Base-by-base conservation (phyloP, 2,113 vertebrate species). In the Propithecus coquereli region DNA sequence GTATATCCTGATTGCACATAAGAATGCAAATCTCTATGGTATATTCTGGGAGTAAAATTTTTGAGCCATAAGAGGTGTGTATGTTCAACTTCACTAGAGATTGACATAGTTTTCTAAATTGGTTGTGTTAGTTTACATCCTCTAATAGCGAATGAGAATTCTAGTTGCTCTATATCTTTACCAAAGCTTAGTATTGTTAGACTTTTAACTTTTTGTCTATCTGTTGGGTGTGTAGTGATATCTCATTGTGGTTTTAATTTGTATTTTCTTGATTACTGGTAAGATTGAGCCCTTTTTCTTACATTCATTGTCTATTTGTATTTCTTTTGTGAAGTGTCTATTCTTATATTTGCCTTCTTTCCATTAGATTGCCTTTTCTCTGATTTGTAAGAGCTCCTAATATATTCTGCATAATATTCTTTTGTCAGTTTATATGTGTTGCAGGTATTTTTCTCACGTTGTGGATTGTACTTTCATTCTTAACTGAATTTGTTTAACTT, bases 151-250 rank as follows among this genome's bases (percentile, higher is more conserved):
- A 94, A 54, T 85, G 54, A 93, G 43, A 93, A 96, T 94, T 96
- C 30, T 73, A 63, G 34, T 70, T 89, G 50, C 73, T 88, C 79
- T 25, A 5, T 68, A 63, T 96, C 77, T 94, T 95, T 73, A 9
- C 83, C 90, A 89, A 87, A 95, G 30, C 34, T 97, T 95, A 81
- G 47, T 86, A 77, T 66, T 94, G 65, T 83, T 89, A 80, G 27
- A 50, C 23, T 71, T 93, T 90, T 84, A 77, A 95, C 85, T 71
- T 45, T 77, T 79, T 95, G 71, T 63, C 73, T 76, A 2, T 54
- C 40, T 88, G 13, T 86, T 93, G 23, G 27, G 4, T 83, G 1
- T 93, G 27, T 70, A 90, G 47, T 89, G 83, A 37, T 66, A 59
- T 45, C 37, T 77, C 10, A 3, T 43, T 74, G 30, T 94, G 47